Percentiles rank a stretch among this genome's conserved stretches.
These are phyloP conservation scores for Asteroscopus sphinx DNA, from an alignment of 2,888 invertebrate genomes.

Conservation along the genomic window DNA sequence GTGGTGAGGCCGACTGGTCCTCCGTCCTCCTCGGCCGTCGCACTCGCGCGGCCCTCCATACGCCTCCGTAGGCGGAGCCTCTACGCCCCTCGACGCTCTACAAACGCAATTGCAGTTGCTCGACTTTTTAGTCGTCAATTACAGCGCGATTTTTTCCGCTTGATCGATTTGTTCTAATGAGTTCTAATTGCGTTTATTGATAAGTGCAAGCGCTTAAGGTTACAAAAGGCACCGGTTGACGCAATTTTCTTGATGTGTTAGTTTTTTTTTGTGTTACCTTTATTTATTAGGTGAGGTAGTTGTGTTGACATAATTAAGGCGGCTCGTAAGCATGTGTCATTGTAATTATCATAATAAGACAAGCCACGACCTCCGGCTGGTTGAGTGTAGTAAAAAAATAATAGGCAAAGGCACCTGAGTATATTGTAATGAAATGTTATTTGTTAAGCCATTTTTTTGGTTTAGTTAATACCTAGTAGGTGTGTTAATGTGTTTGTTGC, in stretches of 20 bases:
- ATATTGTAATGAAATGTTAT: conserved; percentile 19
- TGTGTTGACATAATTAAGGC: conserved; percentile 48
- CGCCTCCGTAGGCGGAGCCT: conserved; percentile 80
- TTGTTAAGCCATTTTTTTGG: conserved; percentile 14
- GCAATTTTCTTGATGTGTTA: conserved; percentile 60
- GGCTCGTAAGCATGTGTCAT: conserved; percentile 41
- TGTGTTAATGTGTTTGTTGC: conserved; percentile 5
- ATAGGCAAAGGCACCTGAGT: too few species aligned
- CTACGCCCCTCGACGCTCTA: conserved; percentile 66
- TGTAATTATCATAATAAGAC: conserved; percentile 49
- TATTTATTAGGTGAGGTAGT: conserved; percentile 47
- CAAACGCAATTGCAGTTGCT: conserved; percentile 60
- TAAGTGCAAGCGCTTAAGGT: conserved; percentile 58
- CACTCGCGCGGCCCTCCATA: conserved; percentile 81
- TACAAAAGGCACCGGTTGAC: conserved; percentile 54
- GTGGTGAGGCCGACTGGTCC: conserved; percentile 83
- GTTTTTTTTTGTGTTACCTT: conserved; percentile 28
- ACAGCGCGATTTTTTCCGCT: conserved; percentile 71
- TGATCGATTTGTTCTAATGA: conserved; percentile 83
- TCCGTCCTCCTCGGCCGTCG: conserved; percentile 78
- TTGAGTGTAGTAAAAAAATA: conserved; percentile 18
- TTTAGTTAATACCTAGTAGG: conserved; percentile 1
- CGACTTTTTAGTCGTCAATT: conserved; percentile 76
- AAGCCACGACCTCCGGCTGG: conserved; percentile 31
- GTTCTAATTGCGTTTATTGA: conserved; percentile 84